These are phyloP conservation scores for Dasyurus viverrinus DNA, from an alignment of 2,113 vertebrate genomes.

Conservation along the genomic window DNA sequence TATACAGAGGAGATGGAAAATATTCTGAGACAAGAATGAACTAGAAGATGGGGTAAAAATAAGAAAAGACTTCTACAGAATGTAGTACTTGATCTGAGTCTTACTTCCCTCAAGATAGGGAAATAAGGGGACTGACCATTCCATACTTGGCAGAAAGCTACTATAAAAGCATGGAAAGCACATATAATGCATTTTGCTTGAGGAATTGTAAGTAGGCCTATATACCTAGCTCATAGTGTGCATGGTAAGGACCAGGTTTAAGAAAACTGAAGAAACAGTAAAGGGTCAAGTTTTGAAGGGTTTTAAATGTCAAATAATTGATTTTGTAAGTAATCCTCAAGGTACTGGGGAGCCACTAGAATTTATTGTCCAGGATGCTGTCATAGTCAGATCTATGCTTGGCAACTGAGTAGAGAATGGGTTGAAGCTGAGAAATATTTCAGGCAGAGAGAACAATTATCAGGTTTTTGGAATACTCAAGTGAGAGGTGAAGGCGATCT, in stretches of 20 bases:
- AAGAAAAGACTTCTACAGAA: not conserved
- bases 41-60: not conserved
- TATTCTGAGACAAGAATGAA: not conserved
- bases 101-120: not conserved
- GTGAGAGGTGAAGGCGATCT: accelerated
- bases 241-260: not conserved
- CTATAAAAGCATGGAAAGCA: not conserved
- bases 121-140: not conserved
- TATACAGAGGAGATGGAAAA: not conserved
- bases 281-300: not conserved
- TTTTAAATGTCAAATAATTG: not conserved
- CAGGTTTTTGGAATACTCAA: not conserved
- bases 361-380: not conserved
- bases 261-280: not conserved
- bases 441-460: not conserved
- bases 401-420: not conserved
- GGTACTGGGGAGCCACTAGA: not conserved
- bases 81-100: not conserved
- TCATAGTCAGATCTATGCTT: not conserved
- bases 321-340: not conserved
- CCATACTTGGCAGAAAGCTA: not conserved
- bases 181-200: not conserved
- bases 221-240: not conserved
- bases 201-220: not conserved
- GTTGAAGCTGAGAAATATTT: not conserved